A percentile compares a stretch with the other conserved stretches of the same genome.
Conservation (phyloP, 1,140 invertebrate genomes). For the Plectrocnemia conspersa region DNA sequence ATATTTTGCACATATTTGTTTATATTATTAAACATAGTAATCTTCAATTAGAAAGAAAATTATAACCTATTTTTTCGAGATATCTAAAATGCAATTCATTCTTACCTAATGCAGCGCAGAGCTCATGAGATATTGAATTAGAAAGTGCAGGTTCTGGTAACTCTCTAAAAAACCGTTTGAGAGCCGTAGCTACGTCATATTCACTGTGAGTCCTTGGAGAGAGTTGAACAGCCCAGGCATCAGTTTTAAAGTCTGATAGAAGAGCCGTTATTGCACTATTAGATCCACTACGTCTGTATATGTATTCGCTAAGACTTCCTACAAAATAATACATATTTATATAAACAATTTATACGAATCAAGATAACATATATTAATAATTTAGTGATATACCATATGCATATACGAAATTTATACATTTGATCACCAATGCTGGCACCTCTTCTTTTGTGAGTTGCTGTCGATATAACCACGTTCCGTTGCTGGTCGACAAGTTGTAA, state of each 20-base stretch:
- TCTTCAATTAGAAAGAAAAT: neutral
- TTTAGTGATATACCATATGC: slow-evolving; percentile 61
- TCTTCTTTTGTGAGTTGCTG: slow-evolving; percentile 83
- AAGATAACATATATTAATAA: neutral
- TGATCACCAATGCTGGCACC: slow-evolving; percentile 83
- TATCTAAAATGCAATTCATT: slow-evolving; percentile 6
- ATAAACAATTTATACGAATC: slow-evolving; percentile 28
- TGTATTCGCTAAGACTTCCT: slow-evolving; percentile 79
- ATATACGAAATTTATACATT: slow-evolving; percentile 85
- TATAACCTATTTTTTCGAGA: neutral
- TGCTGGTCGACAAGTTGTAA: slow-evolving; percentile 67
- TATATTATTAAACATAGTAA: neutral
- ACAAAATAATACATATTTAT: slow-evolving; percentile 34
- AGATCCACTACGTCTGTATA: slow-evolving; percentile 77
- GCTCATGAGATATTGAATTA: slow-evolving; percentile 30
- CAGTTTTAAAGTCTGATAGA: slow-evolving; percentile 67
- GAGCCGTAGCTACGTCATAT: slow-evolving; percentile 78
- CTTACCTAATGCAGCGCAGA: slow-evolving; percentile 36
- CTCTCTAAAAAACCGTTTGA: slow-evolving; percentile 80
- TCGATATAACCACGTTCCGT: slow-evolving; percentile 69
- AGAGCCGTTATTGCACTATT: slow-evolving; percentile 70
- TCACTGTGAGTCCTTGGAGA: slow-evolving; percentile 68
- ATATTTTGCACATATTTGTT: slow-evolving; percentile 11
- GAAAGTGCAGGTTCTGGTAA: slow-evolving; percentile 67
- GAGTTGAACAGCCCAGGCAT: slow-evolving; percentile 79